Conservation (phyloP, 2,113 vertebrate genomes). For the Cinclus mexicanus region DNA sequence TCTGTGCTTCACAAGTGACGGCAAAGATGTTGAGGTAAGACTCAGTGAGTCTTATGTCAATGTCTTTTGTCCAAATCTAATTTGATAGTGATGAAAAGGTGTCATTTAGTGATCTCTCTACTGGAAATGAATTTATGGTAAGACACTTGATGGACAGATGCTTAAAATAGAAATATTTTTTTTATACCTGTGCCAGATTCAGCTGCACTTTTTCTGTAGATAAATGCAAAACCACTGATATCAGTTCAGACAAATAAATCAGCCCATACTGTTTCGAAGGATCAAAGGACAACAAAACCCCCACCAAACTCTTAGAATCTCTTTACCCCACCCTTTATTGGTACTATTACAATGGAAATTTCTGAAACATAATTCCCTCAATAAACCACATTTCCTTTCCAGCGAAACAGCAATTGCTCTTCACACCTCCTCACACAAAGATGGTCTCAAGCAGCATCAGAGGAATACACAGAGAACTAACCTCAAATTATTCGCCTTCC, state of each 20-base stretch:
- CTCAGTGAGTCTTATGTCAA: background rate
- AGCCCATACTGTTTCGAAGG: background rate
- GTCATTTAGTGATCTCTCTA: background rate
- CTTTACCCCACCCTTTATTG: background rate
- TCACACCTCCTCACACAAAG: background rate
- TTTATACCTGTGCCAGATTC: background rate
- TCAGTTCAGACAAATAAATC: background rate
- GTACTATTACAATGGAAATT: background rate
- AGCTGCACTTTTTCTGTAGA: background rate
- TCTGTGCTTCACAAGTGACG: background rate
- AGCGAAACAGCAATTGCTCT: background rate
- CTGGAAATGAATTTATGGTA: background rate
- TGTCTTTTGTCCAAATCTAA: background rate
- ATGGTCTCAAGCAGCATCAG: background rate
- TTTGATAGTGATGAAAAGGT: background rate
- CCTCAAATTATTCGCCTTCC: background rate
- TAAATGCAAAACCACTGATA: background rate
- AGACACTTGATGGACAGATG: background rate
- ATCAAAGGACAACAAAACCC: background rate
- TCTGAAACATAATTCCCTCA: background rate
- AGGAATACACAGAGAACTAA: background rate
- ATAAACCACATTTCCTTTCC: background rate
- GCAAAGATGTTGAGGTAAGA: background rate
- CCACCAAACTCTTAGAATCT: background rate
- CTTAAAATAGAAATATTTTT: background rate